Evolutionary conservation across 2,113 vertebrate genomes (phyloP), one percentile per base, ranked within the genome.

Genomic region (Macquaria ambigua): DNA sequence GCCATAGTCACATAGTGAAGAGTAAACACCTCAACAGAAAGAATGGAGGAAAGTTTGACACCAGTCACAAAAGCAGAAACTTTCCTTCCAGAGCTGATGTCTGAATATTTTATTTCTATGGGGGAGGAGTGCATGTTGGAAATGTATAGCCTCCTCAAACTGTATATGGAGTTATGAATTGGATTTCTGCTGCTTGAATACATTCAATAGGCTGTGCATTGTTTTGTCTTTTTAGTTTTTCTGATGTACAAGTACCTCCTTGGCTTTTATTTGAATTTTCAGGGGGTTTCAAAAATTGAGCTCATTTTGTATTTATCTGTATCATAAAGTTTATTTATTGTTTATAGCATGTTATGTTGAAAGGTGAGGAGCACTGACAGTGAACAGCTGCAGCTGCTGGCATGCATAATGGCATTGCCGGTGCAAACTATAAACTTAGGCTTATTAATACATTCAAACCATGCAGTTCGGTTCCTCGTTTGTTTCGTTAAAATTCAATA

Each of bases 21-120:
- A 48, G 15, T 61, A 61, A 62, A 48, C 18, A 18, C 25, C 15
- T 48, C 2, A 16, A n/a, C 6, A 20, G 5, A 73, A 20, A 52
- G 41, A 68, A 50, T 14, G 14, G 21, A 62, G 52, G 20, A 25
- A 69, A 55, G 23, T 9, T 43, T 73, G 52, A 18, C 12, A 59
- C 59, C 74, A 73, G 34, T 77, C 59, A 39, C 61, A 66, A 4
- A 55, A 75, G 50, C 48, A 70, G 58, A 25, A 76, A 59, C 15
- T 75, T 79, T 37, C 41, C 28, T 41, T 75, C 15, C 39, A 58
- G 50, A 56, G 53, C 12, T 53, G 55, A 79, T 55, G 31, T 55
- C 43, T 79, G 28, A 79, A 80, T 67, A 80, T 83, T 76, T 80
- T 52, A 83, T 72, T 58, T 7, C 55, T 56, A 15, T 48, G 37